These are phyloP conservation scores for Brachyalestes nurse DNA, from an alignment of 2,797 vertebrate species.

Conservation along the genomic window DNA sequence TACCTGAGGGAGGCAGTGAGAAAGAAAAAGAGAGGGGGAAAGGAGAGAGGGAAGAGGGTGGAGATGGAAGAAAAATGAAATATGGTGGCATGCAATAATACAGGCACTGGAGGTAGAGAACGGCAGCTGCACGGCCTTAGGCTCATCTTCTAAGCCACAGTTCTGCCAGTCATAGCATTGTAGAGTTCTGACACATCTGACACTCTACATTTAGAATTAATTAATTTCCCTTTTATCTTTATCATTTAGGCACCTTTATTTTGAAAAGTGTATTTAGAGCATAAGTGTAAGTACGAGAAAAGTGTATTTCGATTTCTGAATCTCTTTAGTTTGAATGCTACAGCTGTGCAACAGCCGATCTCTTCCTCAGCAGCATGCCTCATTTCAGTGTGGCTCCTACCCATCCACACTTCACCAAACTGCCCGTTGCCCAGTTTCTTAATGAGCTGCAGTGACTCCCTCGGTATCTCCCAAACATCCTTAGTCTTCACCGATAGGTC, in stretches of 20 bases:
- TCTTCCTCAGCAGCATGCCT: slow-evolving; percentile 43
- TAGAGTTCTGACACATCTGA: not conserved
- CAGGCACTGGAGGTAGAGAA: slow-evolving; percentile 42
- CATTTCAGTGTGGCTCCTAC: slow-evolving; percentile 75
- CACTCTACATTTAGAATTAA: no score
- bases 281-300: no score
- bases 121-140: slow-evolving; percentile 42
- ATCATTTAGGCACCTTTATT: not conserved
- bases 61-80: slow-evolving; percentile 62
- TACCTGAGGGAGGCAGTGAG: slow-evolving; percentile 70
- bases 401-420: slow-evolving; percentile 97
- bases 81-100: slow-evolving; percentile 72
- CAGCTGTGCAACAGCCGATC: slow-evolving; percentile 56
- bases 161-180: not conserved
- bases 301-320: not conserved
- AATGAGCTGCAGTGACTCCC: slow-evolving; percentile 91
- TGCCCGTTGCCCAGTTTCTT: slow-evolving; percentile 93
- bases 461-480: slow-evolving; percentile 93
- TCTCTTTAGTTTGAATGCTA: slow-evolving; percentile 7
- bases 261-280: not conserved
- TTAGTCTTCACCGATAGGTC: slow-evolving; percentile 95
- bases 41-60: slow-evolving; percentile 45
- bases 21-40: slow-evolving; percentile 35
- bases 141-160: not conserved
- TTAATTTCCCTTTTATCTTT: no score